A percentile compares a stretch with the other conserved stretches of the same genome.
phyloP scores from a whole-genome alignment of 2,113 vertebrate species.

The Myiozetetes cayanensis region DNA sequence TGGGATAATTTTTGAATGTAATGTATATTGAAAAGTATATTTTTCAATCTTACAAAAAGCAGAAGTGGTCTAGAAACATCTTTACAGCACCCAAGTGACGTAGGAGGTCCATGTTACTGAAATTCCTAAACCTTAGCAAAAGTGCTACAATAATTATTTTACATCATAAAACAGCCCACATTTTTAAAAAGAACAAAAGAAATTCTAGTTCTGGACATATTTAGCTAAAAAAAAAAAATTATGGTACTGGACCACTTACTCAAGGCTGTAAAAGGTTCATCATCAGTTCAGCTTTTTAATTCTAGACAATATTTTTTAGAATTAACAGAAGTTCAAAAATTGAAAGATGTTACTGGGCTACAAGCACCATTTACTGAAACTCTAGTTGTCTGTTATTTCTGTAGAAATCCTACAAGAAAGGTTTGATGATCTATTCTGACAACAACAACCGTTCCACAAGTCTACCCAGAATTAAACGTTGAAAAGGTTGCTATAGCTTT shows the following conservation, averaged over 20 bases:
- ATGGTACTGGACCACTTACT: neutral
- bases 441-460: neutral
- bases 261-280: neutral
- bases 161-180: neutral
- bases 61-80: neutral
- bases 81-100: neutral
- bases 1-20: neutral
- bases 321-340: neutral
- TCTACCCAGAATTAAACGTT: neutral
- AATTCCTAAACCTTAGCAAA: neutral
- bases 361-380: neutral
- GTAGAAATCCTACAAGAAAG: neutral
- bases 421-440: neutral
- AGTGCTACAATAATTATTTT: neutral
- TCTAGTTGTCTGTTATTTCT: neutral
- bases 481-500: neutral
- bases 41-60: neutral
- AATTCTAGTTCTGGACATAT: neutral
- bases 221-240: neutral
- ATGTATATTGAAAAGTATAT: neutral
- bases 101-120: neutral
- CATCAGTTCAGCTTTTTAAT: neutral
- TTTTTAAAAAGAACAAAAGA: neutral
- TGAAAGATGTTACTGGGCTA: neutral
- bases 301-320: neutral